phyloP scores from a whole-genome alignment of 1,140 invertebrate species.

The Sycophaga agraensis region DNA sequence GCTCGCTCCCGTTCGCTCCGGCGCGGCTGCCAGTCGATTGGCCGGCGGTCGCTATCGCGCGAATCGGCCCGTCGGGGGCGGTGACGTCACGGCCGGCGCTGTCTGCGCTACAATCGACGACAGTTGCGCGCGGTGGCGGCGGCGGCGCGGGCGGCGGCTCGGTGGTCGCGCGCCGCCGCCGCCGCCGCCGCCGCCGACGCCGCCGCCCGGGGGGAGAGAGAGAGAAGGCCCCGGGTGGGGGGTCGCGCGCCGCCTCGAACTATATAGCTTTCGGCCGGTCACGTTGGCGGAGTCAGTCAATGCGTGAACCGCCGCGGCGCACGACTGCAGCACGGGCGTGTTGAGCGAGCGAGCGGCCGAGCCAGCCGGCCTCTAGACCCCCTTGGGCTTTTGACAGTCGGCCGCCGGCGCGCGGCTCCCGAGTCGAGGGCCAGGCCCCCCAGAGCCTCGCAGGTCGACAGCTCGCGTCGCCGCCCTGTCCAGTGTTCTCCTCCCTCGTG shows the following conservation, averaged over 20 bases:
- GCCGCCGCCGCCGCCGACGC: not conserved
- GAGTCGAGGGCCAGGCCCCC: too few relatives aligned
- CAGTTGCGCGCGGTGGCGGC: too few relatives aligned
- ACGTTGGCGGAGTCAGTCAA: constrained; percentile 28
- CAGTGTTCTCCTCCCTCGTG: too few relatives aligned
- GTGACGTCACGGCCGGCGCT: not conserved
- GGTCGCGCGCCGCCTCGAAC: constrained; percentile 10
- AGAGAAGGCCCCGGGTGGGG: not conserved
- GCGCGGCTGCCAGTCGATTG: too few relatives aligned
- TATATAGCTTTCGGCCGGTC: constrained; percentile 30
- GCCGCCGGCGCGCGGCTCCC: too few relatives aligned
- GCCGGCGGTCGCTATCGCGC: not conserved
- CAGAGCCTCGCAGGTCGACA: too few relatives aligned
- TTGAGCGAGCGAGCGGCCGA: not conserved
- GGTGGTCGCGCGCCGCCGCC: too few relatives aligned
- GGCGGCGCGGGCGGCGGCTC: too few relatives aligned
- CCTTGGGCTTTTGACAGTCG: too few relatives aligned
- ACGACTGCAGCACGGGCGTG: not conserved
- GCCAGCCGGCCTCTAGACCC: too few relatives aligned
- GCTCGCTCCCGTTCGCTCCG: not conserved
- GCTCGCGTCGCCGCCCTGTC: too few relatives aligned
- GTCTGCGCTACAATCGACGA: too few relatives aligned
- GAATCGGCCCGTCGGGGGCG: not conserved
- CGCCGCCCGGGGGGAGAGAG: not conserved
- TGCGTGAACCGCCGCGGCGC: not conserved